Percentiles rank a stretch among this genome's conserved stretches.
These are phyloP conservation scores for Drosophila takahashii DNA, from an alignment of 1,140 invertebrate genomes.

Conservation along the genomic window DNA sequence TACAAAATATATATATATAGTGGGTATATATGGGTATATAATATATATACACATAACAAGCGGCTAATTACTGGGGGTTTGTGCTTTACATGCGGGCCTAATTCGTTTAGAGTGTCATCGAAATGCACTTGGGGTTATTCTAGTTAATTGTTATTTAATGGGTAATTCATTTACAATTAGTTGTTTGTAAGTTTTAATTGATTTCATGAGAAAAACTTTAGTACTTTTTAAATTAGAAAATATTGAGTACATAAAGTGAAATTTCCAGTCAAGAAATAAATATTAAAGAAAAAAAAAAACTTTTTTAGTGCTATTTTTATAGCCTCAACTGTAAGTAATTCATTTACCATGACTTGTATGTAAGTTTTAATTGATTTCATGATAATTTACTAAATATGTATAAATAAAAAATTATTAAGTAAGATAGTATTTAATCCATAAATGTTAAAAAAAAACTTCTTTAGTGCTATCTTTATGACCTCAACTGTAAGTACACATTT, in stretches of 20 bases:
- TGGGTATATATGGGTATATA: background rate
- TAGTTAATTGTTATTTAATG: conserved; percentile 31
- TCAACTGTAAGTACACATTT: conserved; percentile 11
- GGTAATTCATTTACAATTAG: conserved; percentile 15
- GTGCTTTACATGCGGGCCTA: conserved; percentile 2
- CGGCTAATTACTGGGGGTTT: conserved; percentile 22
- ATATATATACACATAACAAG: conserved; percentile 1
- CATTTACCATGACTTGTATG: no score
- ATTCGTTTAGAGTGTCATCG: conserved; percentile 4
- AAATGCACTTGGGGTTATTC: conserved; percentile 8
- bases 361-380: no score
- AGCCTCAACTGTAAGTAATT: no score
- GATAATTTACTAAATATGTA: no score
- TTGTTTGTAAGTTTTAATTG: background rate
- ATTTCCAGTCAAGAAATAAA: no score
- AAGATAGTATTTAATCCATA: no score
- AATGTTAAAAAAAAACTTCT: background rate
- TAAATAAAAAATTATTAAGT: no score
- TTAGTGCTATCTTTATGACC: conserved; percentile 31
- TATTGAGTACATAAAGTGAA: no score
- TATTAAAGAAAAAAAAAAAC: no score
- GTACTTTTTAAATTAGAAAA: background rate
- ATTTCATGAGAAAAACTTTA: background rate
- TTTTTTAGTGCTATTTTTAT: no score
- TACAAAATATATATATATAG: background rate